Percentiles rank a stretch among this genome's conserved stretches.
Evolutionary conservation across 2,888 invertebrate species (phyloP).

Genomic region (Perizoma affinitatum): DNA sequence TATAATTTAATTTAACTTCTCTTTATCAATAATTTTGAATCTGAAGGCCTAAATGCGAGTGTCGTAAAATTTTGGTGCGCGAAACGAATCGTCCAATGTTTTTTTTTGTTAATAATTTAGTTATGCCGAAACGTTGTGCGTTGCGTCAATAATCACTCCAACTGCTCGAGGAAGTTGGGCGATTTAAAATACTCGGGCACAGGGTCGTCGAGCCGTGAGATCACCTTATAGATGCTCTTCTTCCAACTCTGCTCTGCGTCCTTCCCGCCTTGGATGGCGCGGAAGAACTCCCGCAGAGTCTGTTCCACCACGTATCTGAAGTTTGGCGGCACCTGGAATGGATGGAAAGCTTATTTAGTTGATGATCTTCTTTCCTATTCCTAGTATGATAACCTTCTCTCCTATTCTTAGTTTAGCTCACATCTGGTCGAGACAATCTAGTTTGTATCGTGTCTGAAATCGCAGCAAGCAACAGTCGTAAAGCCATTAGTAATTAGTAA

Average conservation of each 20-base stretch:
- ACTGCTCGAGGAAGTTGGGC: slow-evolving; percentile 99
- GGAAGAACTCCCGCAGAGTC: slow-evolving; percentile 99
- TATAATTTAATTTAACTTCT: slow-evolving; percentile 79
- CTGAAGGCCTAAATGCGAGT: slow-evolving; percentile 88
- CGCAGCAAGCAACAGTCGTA: no score
- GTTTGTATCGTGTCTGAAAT: no score
- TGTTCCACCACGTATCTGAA: slow-evolving; percentile 99
- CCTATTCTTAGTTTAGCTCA: no score
- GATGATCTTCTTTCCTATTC: not conserved
- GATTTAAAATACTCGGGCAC: slow-evolving; percentile 99
- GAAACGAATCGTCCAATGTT: slow-evolving; percentile 76
- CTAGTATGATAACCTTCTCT: no score
- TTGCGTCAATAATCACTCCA: slow-evolving; percentile 88
- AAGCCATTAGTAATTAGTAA: no score
- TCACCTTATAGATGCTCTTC: slow-evolving; percentile 99
- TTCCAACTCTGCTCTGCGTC: slow-evolving; percentile 99
- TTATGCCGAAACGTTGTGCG: slow-evolving; percentile 69
- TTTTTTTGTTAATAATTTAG: slow-evolving; percentile 57
- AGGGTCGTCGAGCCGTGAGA: slow-evolving; percentile 98
- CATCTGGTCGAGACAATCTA: no score
- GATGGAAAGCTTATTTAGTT: slow-evolving; percentile 8
- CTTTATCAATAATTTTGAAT: slow-evolving; percentile 85
- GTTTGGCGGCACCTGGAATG: slow-evolving; percentile 95
- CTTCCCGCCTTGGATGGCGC: slow-evolving; percentile 97
- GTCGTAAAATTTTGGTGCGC: slow-evolving; percentile 86